Percentiles rank a stretch among this genome's conserved stretches.
Evolutionary conservation across 1,140 invertebrate genomes (phyloP).

Genomic region (Diabrotica undecimpunctata): DNA sequence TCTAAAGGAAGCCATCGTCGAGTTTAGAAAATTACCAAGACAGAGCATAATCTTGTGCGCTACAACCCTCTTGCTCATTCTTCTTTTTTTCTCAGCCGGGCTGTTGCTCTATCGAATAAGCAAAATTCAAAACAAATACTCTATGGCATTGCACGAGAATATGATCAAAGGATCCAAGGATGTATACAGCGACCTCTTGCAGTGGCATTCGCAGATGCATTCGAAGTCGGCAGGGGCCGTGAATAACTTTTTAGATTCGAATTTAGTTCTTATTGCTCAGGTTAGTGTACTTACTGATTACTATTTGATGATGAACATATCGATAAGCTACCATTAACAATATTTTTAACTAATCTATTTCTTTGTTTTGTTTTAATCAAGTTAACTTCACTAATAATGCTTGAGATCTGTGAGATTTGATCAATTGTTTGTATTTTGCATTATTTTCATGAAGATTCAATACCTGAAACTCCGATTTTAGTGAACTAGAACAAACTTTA

Average conservation of each 20-base stretch:
- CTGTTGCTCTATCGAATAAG: constrained; percentile 50
- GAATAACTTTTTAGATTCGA: constrained; percentile 59
- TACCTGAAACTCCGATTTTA: too few relatives aligned
- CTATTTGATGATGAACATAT: background rate
- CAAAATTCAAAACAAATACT: constrained; percentile 47
- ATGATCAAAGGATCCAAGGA: constrained; percentile 48
- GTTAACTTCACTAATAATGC: background rate
- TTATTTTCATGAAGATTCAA: too few relatives aligned
- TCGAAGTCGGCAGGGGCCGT: constrained; percentile 58
- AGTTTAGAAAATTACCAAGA: constrained; percentile 35
- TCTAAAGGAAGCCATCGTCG: constrained; percentile 31
- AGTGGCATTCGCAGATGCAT: constrained; percentile 58
- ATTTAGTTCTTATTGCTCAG: constrained; percentile 60
- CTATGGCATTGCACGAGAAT: constrained; percentile 36
- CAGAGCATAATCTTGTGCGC: constrained; percentile 46
- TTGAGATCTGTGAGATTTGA: background rate
- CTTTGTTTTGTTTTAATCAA: background rate
- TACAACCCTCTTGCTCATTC: constrained; percentile 48
- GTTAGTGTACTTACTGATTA: constrained; percentile 45
- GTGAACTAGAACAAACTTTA: too few relatives aligned
- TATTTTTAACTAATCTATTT: background rate
- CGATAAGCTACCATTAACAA: constrained; percentile 6
- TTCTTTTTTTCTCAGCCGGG: constrained; percentile 50
- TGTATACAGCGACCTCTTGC: constrained; percentile 56
- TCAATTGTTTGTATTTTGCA: too few relatives aligned